phyloP scores from a whole-genome alignment of 2,797 vertebrate species.

The Simalia tracyae region DNA sequence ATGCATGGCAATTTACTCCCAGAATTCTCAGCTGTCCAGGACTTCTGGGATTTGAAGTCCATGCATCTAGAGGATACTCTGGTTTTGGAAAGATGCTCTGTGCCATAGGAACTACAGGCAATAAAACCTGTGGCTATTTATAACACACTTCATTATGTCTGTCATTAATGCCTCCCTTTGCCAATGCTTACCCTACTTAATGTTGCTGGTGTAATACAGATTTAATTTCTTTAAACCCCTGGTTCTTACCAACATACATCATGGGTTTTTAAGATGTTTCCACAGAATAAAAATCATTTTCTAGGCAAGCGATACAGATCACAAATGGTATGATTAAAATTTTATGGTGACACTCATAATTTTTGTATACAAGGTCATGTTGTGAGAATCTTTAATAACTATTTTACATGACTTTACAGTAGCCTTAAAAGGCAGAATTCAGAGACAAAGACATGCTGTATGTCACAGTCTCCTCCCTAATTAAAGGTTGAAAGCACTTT shows the following conservation, averaged over 20 bases:
- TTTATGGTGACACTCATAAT: background rate
- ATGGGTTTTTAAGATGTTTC: background rate
- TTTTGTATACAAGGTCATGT: constrained; percentile 11
- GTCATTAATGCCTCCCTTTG: background rate
- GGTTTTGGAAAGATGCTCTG: background rate
- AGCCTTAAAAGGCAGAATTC: constrained; percentile 9
- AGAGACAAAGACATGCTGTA: background rate
- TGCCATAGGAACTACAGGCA: background rate
- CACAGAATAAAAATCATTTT: background rate
- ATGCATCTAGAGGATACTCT: background rate
- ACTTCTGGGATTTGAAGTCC: background rate
- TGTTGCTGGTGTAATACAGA: background rate
- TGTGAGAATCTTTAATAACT: background rate
- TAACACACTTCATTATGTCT: background rate
- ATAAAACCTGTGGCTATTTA: background rate
- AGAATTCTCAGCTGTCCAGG: background rate
- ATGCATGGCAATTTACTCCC: background rate
- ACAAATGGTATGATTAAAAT: background rate
- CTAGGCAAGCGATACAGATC: background rate
- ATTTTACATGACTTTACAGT: background rate
- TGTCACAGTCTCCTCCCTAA: constrained; percentile 1
- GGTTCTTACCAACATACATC: background rate
- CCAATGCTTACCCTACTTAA: background rate
- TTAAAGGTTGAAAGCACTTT: constrained; percentile 2
- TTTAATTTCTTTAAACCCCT: background rate